Evolutionary conservation across 2,113 vertebrate genomes (phyloP).

Genomic region (Daboia siamensis): DNA sequence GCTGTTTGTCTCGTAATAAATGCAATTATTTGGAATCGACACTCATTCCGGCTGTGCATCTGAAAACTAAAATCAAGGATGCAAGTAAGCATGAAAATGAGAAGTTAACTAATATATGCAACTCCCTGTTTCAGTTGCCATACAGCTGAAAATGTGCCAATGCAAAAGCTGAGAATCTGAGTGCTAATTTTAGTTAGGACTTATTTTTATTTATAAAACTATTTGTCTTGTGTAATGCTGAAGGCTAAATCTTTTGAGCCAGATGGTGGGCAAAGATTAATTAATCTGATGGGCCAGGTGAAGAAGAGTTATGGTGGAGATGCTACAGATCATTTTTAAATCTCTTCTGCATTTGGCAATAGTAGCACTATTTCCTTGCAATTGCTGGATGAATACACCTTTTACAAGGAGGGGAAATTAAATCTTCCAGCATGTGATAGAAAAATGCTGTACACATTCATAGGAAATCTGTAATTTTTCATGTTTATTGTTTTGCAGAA

Average conservation of each 20-base stretch:
- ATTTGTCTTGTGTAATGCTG: slow-evolving; percentile 20
- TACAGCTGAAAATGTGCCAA: background rate
- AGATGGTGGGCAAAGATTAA: slow-evolving; percentile 10
- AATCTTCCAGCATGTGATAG: background rate
- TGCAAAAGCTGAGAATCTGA: slow-evolving; percentile 11
- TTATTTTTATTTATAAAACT: slow-evolving; percentile 41
- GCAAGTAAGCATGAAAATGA: background rate
- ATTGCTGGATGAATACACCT: background rate
- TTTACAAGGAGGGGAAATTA: slow-evolving; percentile 7
- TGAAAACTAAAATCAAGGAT: background rate
- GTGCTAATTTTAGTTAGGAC: slow-evolving; percentile 36
- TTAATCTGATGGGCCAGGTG: background rate
- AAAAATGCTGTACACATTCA: background rate
- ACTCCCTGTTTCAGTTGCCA: background rate
- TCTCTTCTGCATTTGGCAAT: background rate
- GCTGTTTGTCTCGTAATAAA: no score
- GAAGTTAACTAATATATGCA: background rate
- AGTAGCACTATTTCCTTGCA: background rate
- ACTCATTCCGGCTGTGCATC: no score
- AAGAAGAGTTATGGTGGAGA: slow-evolving; percentile 11
- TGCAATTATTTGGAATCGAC: no score
- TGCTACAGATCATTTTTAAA: background rate
- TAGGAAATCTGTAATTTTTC: background rate
- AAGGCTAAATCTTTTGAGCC: slow-evolving; percentile 34
- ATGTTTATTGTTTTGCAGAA: slow-evolving; percentile 21